A percentile compares a stretch with the other conserved stretches of the same genome.
Conservation (phyloP, 2,888 invertebrate species). For the Drosophila anceps region DNA sequence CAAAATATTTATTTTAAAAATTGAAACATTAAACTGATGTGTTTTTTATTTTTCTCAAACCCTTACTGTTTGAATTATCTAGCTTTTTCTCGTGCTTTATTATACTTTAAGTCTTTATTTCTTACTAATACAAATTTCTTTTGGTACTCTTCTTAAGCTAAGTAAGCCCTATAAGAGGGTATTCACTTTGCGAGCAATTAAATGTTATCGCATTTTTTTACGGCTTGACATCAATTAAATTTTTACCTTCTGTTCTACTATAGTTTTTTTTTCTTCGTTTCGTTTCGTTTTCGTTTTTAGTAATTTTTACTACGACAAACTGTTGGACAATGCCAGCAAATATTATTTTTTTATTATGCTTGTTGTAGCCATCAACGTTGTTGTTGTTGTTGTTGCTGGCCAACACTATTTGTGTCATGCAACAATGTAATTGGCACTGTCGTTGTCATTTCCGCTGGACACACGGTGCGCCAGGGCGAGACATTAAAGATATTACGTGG, state of each 20-base stretch:
- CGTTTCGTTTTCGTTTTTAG: slow-evolving; percentile 17
- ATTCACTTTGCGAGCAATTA: slow-evolving; percentile 72
- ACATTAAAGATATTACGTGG: slow-evolving; percentile 71
- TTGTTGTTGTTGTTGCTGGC: slow-evolving; percentile 52
- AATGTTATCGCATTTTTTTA: slow-evolving; percentile 70
- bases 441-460: slow-evolving; percentile 84
- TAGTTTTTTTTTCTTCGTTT: not conserved
- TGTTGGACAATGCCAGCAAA: slow-evolving; percentile 53
- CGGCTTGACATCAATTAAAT: slow-evolving; percentile 82
- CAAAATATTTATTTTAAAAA: too few species aligned
- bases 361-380: slow-evolving; percentile 31
- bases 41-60: too few species aligned
- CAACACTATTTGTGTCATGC: slow-evolving; percentile 84
- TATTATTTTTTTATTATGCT: slow-evolving; percentile 58
- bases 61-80: too few species aligned
- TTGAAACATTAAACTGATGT: too few species aligned
- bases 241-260: slow-evolving; percentile 58
- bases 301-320: slow-evolving; percentile 43
- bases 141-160: too few species aligned
- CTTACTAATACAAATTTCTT: too few species aligned
- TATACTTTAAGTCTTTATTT: too few species aligned
- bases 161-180: not conserved
- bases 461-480: slow-evolving; percentile 67
- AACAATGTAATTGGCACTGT: slow-evolving; percentile 85
- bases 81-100: too few species aligned